Conservation (phyloP, 1,140 invertebrate species). For the Hypsibius dujardini region DNA sequence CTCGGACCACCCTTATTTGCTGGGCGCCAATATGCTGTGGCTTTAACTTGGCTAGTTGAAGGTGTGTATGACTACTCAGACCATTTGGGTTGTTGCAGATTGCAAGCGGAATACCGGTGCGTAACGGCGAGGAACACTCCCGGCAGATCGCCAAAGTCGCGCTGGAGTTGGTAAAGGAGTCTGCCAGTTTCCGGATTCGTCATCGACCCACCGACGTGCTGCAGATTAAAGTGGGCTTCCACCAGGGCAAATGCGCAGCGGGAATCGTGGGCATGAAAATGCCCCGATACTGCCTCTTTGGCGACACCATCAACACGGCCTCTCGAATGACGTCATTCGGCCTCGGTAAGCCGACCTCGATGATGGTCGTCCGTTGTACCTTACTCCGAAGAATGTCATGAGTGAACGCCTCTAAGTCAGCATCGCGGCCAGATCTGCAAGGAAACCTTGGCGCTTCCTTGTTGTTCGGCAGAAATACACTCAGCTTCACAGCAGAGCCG, state of each 20-base stretch:
- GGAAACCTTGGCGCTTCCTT: too few relatives aligned
- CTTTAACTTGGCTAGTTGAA: too few relatives aligned
- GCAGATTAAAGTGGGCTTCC: constrained; percentile 41
- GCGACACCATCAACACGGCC: constrained; percentile 41
- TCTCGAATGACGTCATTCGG: constrained; percentile 39
- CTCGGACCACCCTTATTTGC: too few relatives aligned
- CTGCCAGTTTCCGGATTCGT: constrained; percentile 39
- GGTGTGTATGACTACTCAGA: too few relatives aligned
- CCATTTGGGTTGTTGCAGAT: constrained; percentile 1
- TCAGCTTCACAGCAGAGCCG: too few relatives aligned
- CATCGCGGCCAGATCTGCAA: too few relatives aligned
- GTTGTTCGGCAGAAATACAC: too few relatives aligned
- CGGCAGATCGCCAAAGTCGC: constrained; percentile 45
- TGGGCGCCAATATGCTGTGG: too few relatives aligned
- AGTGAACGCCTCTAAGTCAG: too few relatives aligned
- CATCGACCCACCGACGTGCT: constrained; percentile 40
- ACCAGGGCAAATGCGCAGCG: constrained; percentile 34
- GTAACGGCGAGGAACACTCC: constrained; percentile 34
- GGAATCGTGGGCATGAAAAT: constrained; percentile 46
- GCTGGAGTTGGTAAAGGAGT: constrained; percentile 38
- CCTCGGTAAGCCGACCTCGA: constrained; percentile 31
- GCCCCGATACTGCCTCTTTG: constrained; percentile 49
- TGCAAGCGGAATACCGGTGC: constrained; percentile 26
- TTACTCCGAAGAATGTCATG: too few relatives aligned
- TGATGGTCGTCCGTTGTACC: too few relatives aligned